Conservation (phyloP, 2,797 vertebrate species). For the Anguilla megastoma region DNA sequence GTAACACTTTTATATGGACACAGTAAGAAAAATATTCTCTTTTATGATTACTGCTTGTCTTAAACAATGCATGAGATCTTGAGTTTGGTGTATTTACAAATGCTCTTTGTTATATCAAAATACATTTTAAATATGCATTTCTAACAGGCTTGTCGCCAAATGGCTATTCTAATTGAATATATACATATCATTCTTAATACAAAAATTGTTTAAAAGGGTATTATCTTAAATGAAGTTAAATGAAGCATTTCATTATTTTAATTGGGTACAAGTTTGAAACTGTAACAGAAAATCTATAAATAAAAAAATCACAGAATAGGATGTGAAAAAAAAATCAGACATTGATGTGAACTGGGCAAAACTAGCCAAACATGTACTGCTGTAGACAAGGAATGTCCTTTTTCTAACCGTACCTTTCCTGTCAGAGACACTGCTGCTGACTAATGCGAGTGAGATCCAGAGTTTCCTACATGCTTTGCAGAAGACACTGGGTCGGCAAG, state of each 20-base stretch:
- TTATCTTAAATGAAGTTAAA: neutral
- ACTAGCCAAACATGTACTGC: constrained; percentile 7
- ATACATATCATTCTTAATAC: neutral
- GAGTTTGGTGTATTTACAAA: neutral
- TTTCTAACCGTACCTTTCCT: neutral
- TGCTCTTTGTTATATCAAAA: neutral
- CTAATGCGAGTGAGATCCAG: neutral
- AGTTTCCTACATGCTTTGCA: constrained; percentile 10
- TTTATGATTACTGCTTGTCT: neutral
- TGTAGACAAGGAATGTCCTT: neutral
- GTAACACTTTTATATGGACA: neutral
- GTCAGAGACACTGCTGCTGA: neutral
- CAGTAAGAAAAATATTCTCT: neutral
- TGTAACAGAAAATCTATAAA: neutral
- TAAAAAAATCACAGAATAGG: constrained; percentile 1
- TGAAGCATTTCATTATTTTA: neutral
- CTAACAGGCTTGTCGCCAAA: neutral
- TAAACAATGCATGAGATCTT: neutral
- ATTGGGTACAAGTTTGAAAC: neutral
- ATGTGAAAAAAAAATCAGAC: neutral
- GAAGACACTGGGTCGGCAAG: constrained; percentile 1
- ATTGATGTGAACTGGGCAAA: neutral
- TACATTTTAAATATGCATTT: neutral
- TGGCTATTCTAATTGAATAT: neutral
- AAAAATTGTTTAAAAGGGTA: neutral